These are phyloP conservation scores for Drosophila biarmipes DNA, from an alignment of 1,140 invertebrate species.

Conservation along the genomic window DNA sequence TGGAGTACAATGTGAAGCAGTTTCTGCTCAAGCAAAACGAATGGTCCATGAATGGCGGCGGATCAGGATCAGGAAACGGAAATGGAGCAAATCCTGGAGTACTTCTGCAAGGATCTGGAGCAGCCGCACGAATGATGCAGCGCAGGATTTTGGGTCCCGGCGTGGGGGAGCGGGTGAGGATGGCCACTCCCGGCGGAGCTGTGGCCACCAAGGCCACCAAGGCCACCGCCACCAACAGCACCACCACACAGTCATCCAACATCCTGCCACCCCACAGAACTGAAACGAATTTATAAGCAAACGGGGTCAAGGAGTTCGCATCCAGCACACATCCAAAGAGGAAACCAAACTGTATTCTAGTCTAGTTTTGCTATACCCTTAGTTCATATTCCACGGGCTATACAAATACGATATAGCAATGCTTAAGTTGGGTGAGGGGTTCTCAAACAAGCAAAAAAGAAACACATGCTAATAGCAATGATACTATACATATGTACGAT, in stretches of 20 bases:
- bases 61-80: slow-evolving; percentile 26
- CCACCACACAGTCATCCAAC: slow-evolving; percentile 20
- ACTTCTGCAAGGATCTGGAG: slow-evolving; percentile 1
- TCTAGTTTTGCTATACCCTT: slow-evolving; percentile 55
- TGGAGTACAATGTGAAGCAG: slow-evolving; percentile 88
- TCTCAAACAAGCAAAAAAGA: slow-evolving; percentile 1
- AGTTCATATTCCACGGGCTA: slow-evolving; percentile 25
- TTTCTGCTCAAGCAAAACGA: slow-evolving; percentile 87
- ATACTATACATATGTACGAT: slow-evolving; percentile 56
- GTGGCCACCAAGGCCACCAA: slow-evolving; percentile 39
- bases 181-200: slow-evolving; percentile 62
- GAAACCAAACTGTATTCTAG: slow-evolving; percentile 80
- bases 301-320: slow-evolving; percentile 12
- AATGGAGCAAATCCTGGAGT: slow-evolving; percentile 52
- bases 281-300: slow-evolving; percentile 84
- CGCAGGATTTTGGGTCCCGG: slow-evolving; percentile 72
- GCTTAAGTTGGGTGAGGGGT: slow-evolving; percentile 29
- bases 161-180: slow-evolving; percentile 70
- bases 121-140: slow-evolving; percentile 25
- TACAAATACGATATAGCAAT: slow-evolving; percentile 31
- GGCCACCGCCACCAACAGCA: slow-evolving; percentile 51
- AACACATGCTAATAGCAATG: slow-evolving; percentile 41
- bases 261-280: slow-evolving; percentile 77
- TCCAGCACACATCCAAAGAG: slow-evolving; percentile 10
- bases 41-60: slow-evolving; percentile 85